Evolutionary conservation across 1,140 invertebrate species (phyloP).

Genomic region (Drosophila triauraria): DNA sequence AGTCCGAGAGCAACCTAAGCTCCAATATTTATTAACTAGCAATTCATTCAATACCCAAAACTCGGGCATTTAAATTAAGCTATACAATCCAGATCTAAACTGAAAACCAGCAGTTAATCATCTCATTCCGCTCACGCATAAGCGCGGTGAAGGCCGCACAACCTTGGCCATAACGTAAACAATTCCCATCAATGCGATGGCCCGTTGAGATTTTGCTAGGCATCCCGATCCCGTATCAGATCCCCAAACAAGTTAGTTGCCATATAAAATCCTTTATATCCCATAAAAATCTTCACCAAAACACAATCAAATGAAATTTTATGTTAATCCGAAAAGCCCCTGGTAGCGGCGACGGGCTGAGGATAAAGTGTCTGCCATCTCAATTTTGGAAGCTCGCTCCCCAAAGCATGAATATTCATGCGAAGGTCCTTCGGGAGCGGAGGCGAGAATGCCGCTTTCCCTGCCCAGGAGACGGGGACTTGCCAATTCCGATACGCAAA

Average conservation of each 20-base stretch:
- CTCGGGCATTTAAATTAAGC: too few relatives aligned
- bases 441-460: constrained; percentile 7
- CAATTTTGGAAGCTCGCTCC: constrained; percentile 15
- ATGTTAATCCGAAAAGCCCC: constrained; percentile 58
- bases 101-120: neutral
- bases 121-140: neutral
- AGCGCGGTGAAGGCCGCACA: neutral
- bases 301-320: constrained; percentile 70
- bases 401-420: constrained; percentile 71
- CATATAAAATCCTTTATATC: constrained; percentile 43
- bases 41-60: neutral
- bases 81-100: neutral
- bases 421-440: constrained; percentile 23
- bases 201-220: constrained; percentile 41
- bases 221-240: constrained; percentile 16
- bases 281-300: constrained; percentile 54
- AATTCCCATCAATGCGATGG: constrained; percentile 51
- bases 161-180: constrained; percentile 18
- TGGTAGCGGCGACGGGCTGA: constrained; percentile 17
- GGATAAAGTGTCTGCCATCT: constrained; percentile 47
- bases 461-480: constrained; percentile 11
- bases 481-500: constrained; percentile 62
- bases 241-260: constrained; percentile 41
- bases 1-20: too few relatives aligned
- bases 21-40: neutral